Conservation (phyloP, 2,888 invertebrate species). For the Ashinkailepas kermadecensis region DNA sequence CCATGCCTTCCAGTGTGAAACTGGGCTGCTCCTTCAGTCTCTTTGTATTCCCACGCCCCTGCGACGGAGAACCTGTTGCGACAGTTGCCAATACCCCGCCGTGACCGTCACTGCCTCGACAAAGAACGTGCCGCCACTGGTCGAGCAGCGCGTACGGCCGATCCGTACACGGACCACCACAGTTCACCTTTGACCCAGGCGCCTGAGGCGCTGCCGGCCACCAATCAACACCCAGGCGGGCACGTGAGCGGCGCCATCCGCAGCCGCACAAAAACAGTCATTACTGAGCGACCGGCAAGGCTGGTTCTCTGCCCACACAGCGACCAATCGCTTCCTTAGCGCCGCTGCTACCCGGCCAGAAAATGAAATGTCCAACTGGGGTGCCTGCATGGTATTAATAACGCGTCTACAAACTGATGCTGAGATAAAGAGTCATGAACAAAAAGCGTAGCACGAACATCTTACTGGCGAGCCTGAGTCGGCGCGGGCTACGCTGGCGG, state of each 20-base stretch:
- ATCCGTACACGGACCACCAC: no score
- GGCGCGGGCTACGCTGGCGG: neutral
- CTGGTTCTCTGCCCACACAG: neutral
- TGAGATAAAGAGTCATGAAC: neutral
- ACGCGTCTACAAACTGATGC: slow-evolving; percentile 11
- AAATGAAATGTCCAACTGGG: slow-evolving; percentile 1
- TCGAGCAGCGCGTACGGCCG: neutral
- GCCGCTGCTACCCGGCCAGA: neutral
- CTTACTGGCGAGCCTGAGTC: neutral
- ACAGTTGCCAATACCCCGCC: no score
- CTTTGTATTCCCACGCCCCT: no score
- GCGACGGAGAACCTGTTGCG: no score
- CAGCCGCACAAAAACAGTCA: neutral
- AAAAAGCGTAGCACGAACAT: neutral
- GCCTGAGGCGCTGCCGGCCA: neutral
- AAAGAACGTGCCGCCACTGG: neutral
- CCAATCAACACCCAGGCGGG: neutral
- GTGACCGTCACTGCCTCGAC: no score
- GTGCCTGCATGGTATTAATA: slow-evolving; percentile 5
- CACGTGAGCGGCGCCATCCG: neutral
- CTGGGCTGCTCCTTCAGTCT: no score
- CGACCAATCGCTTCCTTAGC: neutral
- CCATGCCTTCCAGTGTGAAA: no score
- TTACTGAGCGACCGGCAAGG: neutral
- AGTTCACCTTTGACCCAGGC: neutral